Conservation (phyloP, 2,113 vertebrate genomes). For the Pseudorasbora parva region DNA sequence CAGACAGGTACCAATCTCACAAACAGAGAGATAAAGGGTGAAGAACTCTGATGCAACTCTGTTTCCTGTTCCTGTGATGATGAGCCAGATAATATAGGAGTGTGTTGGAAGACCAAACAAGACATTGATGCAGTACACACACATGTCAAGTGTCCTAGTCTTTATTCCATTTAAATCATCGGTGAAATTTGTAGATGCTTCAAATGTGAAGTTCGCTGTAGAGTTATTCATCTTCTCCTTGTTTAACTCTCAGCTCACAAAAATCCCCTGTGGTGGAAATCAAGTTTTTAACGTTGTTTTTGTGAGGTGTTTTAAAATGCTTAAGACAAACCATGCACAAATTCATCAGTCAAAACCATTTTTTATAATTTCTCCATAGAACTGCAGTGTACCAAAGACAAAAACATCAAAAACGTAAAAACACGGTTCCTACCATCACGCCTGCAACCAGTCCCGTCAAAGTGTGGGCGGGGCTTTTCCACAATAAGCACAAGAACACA, state of each 20-base stretch:
- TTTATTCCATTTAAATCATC: too few relatives aligned
- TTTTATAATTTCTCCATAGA: too few relatives aligned
- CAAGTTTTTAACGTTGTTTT: too few relatives aligned
- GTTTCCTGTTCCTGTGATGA: not conserved
- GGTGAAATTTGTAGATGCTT: not conserved
- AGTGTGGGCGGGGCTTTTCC: too few relatives aligned
- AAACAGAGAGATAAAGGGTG: not conserved
- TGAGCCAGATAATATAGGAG: not conserved
- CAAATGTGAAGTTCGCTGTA: not conserved
- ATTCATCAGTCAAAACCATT: too few relatives aligned
- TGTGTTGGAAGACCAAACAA: not conserved
- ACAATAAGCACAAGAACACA: too few relatives aligned
- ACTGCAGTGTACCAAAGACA: too few relatives aligned
- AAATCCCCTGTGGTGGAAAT: not conserved
- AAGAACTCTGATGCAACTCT: not conserved
- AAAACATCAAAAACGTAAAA: too few relatives aligned
- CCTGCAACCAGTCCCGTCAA: too few relatives aligned
- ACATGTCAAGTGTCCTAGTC: not conserved
- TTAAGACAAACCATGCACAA: too few relatives aligned
- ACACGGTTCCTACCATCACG: too few relatives aligned
- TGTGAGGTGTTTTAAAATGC: too few relatives aligned
- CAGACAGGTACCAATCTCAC: not conserved
- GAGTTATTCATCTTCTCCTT: not conserved
- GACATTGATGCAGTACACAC: not conserved
- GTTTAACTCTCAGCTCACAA: not conserved